Percentiles rank a stretch among this genome's conserved stretches.
Evolutionary conservation across 2,797 vertebrate genomes (phyloP).

Genomic region (Delichon dasypus): DNA sequence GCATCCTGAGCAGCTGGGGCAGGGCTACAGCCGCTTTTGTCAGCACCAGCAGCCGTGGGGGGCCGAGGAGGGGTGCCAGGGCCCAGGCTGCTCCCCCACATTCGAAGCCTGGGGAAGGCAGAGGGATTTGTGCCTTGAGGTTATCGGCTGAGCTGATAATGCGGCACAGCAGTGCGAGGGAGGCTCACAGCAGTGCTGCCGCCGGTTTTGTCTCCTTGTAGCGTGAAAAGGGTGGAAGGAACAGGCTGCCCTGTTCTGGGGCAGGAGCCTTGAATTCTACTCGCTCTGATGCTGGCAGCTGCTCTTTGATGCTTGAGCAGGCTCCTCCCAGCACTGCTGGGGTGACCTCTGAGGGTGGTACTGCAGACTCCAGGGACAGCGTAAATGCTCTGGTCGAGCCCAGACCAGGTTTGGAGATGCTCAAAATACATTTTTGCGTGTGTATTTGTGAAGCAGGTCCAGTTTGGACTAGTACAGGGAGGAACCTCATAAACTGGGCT

Average conservation of each 20-base stretch:
- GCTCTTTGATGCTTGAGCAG: background rate
- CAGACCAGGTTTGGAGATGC: background rate
- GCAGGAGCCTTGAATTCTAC: background rate
- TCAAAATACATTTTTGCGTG: background rate
- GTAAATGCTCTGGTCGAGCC: background rate
- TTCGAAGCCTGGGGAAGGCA: background rate
- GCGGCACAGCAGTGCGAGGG: rapidly evolving
- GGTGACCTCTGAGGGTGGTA: background rate
- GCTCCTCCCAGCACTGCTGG: background rate
- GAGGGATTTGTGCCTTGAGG: background rate
- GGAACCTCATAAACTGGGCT: background rate
- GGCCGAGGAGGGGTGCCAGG: background rate
- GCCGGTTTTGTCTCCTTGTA: background rate
- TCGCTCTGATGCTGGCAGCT: background rate
- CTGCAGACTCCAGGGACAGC: background rate
- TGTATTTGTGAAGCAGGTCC: background rate
- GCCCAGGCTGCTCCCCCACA: background rate
- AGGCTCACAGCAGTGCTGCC: background rate
- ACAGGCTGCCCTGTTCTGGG: background rate
- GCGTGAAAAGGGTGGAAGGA: background rate
- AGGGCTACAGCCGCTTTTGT: background rate
- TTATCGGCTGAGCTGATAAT: background rate
- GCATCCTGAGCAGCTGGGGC: background rate
- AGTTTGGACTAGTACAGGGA: background rate
- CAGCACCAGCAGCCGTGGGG: background rate